Evolutionary conservation across 2,888 invertebrate species (phyloP).

Genomic region (Acrobasis suavella): DNA sequence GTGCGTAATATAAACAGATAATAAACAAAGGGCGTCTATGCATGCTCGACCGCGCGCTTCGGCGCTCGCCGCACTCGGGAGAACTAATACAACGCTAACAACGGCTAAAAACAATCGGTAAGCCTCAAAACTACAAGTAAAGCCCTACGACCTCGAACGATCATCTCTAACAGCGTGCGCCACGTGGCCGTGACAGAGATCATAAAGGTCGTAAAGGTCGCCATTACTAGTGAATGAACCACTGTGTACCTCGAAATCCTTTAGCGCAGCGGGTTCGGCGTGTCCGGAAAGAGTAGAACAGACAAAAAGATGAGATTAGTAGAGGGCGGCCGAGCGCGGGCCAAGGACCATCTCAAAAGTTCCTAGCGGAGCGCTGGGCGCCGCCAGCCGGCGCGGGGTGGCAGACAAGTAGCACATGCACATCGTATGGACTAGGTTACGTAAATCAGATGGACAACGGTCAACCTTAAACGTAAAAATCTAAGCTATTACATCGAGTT

Average conservation of each 20-base stretch:
- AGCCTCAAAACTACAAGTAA: slow-evolving; percentile 84
- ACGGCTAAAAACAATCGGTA: slow-evolving; percentile 82
- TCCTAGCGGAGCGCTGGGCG: slow-evolving; percentile 81
- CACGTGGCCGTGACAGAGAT: slow-evolving; percentile 68
- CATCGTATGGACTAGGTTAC: slow-evolving; percentile 54
- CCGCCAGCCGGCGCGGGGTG: slow-evolving; percentile 45
- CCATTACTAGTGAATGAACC: slow-evolving; percentile 80
- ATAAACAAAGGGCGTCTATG: slow-evolving; percentile 79
- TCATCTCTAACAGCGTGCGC: slow-evolving; percentile 68
- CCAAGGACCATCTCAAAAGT: slow-evolving; percentile 97
- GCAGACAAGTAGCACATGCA: slow-evolving; percentile 76
- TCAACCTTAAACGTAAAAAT: slow-evolving; percentile 63
- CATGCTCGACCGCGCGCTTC: slow-evolving; percentile 78
- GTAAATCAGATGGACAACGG: slow-evolving; percentile 66
- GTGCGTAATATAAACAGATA: slow-evolving; percentile 80
- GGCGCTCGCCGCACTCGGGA: slow-evolving; percentile 80
- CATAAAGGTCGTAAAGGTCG: slow-evolving; percentile 64
- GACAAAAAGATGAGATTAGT: slow-evolving; percentile 86
- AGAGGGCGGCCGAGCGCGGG: slow-evolving; percentile 77
- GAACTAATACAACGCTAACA: slow-evolving; percentile 81
- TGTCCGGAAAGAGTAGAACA: slow-evolving; percentile 87
- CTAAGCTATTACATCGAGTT: slow-evolving; percentile 77
- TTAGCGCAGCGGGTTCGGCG: slow-evolving; percentile 86
- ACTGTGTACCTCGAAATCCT: slow-evolving; percentile 93
- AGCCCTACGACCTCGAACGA: slow-evolving; percentile 82